phyloP scores from a whole-genome alignment of 2,113 vertebrate species.

The Ophthalmolycus amberensis region DNA sequence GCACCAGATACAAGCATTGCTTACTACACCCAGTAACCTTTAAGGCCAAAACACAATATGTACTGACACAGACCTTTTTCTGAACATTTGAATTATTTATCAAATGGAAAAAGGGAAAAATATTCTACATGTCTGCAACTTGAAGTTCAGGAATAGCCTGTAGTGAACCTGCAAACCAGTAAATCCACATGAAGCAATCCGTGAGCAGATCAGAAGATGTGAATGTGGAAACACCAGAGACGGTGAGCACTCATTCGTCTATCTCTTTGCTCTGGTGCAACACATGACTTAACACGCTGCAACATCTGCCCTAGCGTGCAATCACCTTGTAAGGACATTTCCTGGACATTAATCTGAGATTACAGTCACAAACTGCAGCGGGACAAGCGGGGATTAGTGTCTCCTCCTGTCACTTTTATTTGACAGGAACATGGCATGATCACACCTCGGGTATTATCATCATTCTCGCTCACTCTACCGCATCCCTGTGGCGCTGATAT shows the following conservation, averaged over 20 bases:
- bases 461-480: conserved; percentile 15
- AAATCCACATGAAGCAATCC: not conserved
- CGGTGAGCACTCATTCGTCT: conserved; percentile 35
- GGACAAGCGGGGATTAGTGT: conserved; percentile 67
- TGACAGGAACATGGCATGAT: conserved; percentile 57
- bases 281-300: conserved; percentile 30
- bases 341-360: conserved; percentile 76
- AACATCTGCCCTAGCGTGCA: conserved; percentile 50
- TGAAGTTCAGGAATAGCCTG: not conserved
- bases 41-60: not conserved
- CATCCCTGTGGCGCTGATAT: conserved; percentile 23
- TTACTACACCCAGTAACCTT: not conserved
- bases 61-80: not conserved
- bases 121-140: not conserved
- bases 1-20: not conserved
- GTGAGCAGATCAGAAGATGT: not conserved
- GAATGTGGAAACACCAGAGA: not conserved
- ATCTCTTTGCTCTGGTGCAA: not conserved
- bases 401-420: conserved; percentile 62
- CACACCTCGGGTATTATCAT: conserved; percentile 65
- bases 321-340: conserved; percentile 60
- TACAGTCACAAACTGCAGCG: conserved; percentile 59
- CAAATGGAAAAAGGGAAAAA: not conserved
- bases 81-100: not conserved
- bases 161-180: not conserved